A percentile compares a stretch with the other conserved stretches of the same genome.
These are phyloP conservation scores for Chrysolina haemoptera DNA, from an alignment of 2,888 invertebrate genomes.

Conservation along the genomic window DNA sequence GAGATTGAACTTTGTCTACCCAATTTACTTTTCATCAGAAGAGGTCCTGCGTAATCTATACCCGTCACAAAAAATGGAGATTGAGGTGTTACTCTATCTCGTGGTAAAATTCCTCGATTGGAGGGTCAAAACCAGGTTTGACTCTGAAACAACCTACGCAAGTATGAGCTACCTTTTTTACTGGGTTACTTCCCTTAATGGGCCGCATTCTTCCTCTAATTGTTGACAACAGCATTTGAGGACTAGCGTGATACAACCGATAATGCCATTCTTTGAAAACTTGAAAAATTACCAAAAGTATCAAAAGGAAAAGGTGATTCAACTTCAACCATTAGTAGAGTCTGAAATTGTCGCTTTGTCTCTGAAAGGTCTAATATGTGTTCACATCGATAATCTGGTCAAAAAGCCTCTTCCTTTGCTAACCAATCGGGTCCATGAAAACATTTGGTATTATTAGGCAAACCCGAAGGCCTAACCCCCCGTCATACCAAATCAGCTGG, in stretches of 20 bases:
- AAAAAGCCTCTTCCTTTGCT: background rate
- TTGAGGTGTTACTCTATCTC: constrained; percentile 10
- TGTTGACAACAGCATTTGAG: constrained; percentile 2
- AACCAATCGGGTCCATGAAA: constrained; percentile 6
- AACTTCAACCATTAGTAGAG: background rate
- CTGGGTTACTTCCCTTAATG: constrained; percentile 21
- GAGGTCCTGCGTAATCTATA: constrained; percentile 43
- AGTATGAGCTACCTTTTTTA: constrained; percentile 15
- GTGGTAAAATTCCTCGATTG: constrained; percentile 10
- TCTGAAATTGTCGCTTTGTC: constrained; percentile 6
- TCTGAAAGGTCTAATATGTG: background rate
- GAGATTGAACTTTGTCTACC: constrained; percentile 26
- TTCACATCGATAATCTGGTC: background rate
- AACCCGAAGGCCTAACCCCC: background rate
- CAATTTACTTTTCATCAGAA: constrained; percentile 27
- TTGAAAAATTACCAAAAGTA: background rate
- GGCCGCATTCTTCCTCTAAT: constrained; percentile 19
- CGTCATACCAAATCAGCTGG: constrained; percentile 11
- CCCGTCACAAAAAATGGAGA: constrained; percentile 19
- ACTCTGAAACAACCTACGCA: constrained; percentile 13
- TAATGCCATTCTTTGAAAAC: constrained; percentile 13
- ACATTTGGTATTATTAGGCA: background rate
- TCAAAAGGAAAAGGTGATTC: constrained; percentile 1
- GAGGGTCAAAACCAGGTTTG: constrained; percentile 2
- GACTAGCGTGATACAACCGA: constrained; percentile 14